Base-by-base conservation (phyloP, 2,113 vertebrate genomes). In the Esox niger region DNA sequence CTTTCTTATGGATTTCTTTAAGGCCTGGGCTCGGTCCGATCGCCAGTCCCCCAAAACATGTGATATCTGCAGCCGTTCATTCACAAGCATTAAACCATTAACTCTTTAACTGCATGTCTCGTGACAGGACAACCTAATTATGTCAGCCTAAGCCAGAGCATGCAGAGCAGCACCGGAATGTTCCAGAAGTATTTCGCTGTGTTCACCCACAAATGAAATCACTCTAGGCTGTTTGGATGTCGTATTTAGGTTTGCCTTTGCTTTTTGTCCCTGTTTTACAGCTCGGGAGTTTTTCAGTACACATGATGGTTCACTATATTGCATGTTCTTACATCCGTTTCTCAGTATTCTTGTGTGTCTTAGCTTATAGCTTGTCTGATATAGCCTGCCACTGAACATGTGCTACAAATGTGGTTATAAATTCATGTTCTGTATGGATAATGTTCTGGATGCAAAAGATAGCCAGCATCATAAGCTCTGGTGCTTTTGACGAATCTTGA, bases 11-110 rank as follows among this genome's bases (percentile, higher is more conserved):
- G 20, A 60, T 32, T 32, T 54, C 20, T 26, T 26, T 46, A 46
- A 38, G 69, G 58, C 60, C 56, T 65, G 66, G 49, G 74, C 62
- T 54, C 57, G 27, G 6, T 31, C 43, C 57, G 38, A 68, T 66
- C 29, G 33, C 66, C 23, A n/a, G 43, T 64, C 27, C 27, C 29
- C 21, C 23, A 15, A n/a, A 56, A 46, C 76, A 80, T 77, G 71
- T 74, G 67, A 80, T 62, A 31, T 71, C 30, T 69, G 68, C 61
- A 35, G 46, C 57, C 13, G 27, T 70, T 79, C 63, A 65, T 80
- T 75, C 60, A 63, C 62, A 11, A 60, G 56, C 71, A 73, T 82
- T 78, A 82, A 77, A 32, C 66, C 68, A 62, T 80, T 82, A 76
- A 74, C 77, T 78, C 62, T 29, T 72, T 65, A 75, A 26, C 23